Base-by-base conservation (phyloP, 2,888 invertebrate species). In the Orchesellides sinensis region DNA sequence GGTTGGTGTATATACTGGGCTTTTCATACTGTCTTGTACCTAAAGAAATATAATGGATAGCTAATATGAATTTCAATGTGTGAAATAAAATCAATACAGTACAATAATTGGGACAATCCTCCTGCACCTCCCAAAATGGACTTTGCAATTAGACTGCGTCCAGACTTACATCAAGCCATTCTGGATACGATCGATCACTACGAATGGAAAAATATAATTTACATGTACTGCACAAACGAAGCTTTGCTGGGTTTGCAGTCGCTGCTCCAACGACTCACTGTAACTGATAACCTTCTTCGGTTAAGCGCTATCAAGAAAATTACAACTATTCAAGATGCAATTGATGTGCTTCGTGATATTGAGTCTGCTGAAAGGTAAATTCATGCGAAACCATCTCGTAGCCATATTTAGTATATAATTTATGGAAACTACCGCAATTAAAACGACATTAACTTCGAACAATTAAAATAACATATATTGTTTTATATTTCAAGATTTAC, bases 81-180 rank as follows among this genome's bases (percentile, higher is more conserved):
- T n/a, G n/a, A n/a, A n/a, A 2, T 40, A 40, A 5, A 32, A 29
- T 68, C 23, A n/a, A 0, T 23, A 14, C 35, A 83, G 78, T 73
- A 70, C 45, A 82, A 83, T 49, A 29, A 40, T 19, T 80, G 83
- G 72, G 72, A 80, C 10, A 83, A 77, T 35, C 77, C 70, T 8
- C 72, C 77, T 25, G 1, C 65, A 6, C 35, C 66, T 19, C 77
- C 83, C 23, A 77, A 66, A 56, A 77, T 81, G 89, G 96, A 96
- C 91, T 96, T 95, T 90, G 96, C 96, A 68, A 95, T 97, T 89
- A 96, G 96, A 90, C 95, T 99, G 94, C 93, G 97, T 84, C 99
- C 99, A 32, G 96, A 98, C 91, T 97, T 98, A 91, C 96, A 98
- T 90, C 95, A 94, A 89, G 97, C 98, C 68, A 95, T 99, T 89